Conservation (phyloP, 2,113 vertebrate genomes). For the Clarias gariepinus region DNA sequence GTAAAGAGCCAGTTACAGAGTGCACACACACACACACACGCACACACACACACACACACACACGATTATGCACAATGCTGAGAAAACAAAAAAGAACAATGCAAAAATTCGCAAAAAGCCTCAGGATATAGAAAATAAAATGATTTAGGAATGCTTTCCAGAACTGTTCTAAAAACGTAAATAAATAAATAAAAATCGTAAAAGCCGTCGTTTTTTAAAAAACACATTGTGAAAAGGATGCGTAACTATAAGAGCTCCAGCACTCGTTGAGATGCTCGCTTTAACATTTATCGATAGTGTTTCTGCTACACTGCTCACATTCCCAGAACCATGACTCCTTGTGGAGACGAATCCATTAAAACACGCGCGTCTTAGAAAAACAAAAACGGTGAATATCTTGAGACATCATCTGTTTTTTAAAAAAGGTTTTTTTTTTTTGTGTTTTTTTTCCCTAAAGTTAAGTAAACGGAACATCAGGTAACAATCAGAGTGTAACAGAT, state of each 20-base stretch:
- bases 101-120: not conserved
- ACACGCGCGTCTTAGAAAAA: no score
- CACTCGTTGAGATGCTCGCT: not conserved
- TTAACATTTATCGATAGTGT: not conserved
- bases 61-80: not conserved
- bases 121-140: not conserved
- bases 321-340: not conserved
- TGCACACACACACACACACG: not conserved
- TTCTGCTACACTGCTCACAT: no score
- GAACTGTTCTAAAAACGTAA: not conserved
- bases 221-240: not conserved
- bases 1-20: not conserved
- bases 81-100: not conserved
- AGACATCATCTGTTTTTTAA: not conserved
- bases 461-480: not conserved
- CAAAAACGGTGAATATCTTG: not conserved
- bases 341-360: no score
- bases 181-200: not conserved
- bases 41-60: slow-evolving; percentile 11
- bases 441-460: not conserved
- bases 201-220: not conserved
- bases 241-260: not conserved
- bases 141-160: not conserved
- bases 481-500: slow-evolving; percentile 1
- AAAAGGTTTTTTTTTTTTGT: no score